These are phyloP conservation scores for Drosophila prolongata DNA, from an alignment of 2,888 invertebrate species.

Conservation along the genomic window DNA sequence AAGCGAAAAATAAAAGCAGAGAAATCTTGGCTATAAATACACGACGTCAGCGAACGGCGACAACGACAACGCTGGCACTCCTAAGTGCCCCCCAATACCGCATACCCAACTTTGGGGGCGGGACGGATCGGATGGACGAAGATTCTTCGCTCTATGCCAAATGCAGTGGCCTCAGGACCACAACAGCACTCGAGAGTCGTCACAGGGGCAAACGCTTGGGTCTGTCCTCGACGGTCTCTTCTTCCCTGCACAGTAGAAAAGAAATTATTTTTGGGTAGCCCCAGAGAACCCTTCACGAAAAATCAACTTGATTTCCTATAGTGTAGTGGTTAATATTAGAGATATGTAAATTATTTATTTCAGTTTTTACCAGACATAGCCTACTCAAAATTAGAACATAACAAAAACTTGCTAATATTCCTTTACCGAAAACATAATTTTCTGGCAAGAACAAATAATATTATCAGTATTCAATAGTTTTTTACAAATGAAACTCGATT, in stretches of 20 bases:
- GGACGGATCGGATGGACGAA: constrained; percentile 20
- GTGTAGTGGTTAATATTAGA: no score
- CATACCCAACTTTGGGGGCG: not conserved
- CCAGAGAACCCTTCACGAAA: no score
- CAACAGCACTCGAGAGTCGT: constrained; percentile 40
- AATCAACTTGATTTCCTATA: no score
- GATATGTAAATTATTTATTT: no score
- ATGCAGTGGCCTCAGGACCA: constrained; percentile 57
- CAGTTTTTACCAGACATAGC: no score
- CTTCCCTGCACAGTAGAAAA: constrained; percentile 18
- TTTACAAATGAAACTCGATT: no score
- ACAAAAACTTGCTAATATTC: no score
- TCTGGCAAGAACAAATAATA: no score
- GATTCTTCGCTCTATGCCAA: constrained; percentile 59
- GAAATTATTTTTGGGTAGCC: not conserved
- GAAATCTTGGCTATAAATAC: constrained; percentile 63
- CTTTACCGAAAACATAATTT: no score
- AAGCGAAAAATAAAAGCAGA: constrained; percentile 19
- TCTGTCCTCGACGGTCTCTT: constrained; percentile 6
- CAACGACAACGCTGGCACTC: constrained; percentile 47
- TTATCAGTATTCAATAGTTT: no score
- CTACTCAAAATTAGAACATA: no score
- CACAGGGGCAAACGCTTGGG: constrained; percentile 41
- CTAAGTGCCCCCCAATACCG: constrained; percentile 41
- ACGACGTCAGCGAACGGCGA: constrained; percentile 56